Evolutionary conservation across 2,797 vertebrate genomes (phyloP), one percentile per base, ranked within the genome.

Genomic region (Halcyon chelicuti): DNA sequence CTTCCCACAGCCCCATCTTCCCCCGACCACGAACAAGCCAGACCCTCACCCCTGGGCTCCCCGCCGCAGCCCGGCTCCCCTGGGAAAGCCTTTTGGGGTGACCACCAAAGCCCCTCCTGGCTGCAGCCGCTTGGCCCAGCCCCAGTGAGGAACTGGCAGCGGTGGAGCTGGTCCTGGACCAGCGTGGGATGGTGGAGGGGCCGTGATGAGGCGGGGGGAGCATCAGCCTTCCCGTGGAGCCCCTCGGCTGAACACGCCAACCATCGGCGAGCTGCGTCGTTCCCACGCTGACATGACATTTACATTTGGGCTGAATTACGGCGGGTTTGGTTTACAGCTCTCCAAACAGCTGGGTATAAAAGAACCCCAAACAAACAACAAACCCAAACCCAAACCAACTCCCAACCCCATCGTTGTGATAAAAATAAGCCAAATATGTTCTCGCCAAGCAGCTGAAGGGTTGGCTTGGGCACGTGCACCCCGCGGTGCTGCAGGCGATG

Each of bases 141-240:
- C 35, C 35, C 0, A 0, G 40, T 0, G 18, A 91, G 60, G 68
- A 67, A 61, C 37, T 0, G 0, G 66, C 12, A 5, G 61, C 1
- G 2, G 33, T 1, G 14, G 60, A 49, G 65, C 33, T 0, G 4
- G 29, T 52, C 20, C 33, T 0, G 2, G 83, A 31, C 1, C 40
- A 18, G 40, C 5, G 0, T 0, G 3, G 80, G 42, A 33, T 57
- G 65, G 44, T 1, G 5, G 54, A 44, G 33, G 26, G 17, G 52
- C 90, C 10, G 1, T 1, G 22, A 51, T 4, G 3, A 25, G 47
- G n/a, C 0, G 0, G 12, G 2, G 25, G 28, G 13, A 70, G 54
- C 33, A 8, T 14, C 70, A 10, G 28, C 33, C 1, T n/a, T 29
- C 83, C 74, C 3, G 4, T 54, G 7, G 65, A 74, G 10, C 17